A percentile compares a stretch with the other conserved stretches of the same genome.
These are phyloP conservation scores for Calephelis virginiensis DNA, from an alignment of 1,140 invertebrate species.

Conservation along the genomic window DNA sequence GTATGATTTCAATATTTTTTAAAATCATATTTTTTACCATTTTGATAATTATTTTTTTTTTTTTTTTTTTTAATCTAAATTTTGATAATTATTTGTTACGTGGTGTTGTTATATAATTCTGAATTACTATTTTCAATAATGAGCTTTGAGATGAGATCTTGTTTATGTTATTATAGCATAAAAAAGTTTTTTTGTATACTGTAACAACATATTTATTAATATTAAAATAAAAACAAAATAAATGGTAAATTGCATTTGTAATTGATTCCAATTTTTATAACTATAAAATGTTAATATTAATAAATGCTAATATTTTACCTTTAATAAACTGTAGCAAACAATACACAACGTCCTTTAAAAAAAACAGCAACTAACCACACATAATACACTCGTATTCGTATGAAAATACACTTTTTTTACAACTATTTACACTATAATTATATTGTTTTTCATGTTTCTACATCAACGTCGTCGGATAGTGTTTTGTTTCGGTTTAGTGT, in stretches of 20 bases:
- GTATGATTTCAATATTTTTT: too few relatives aligned
- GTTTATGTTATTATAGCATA: too few relatives aligned
- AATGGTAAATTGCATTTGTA: neutral
- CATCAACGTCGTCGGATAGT: constrained; percentile 20
- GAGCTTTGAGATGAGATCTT: too few relatives aligned
- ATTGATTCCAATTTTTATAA: neutral
- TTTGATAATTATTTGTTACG: too few relatives aligned
- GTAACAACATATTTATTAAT: too few relatives aligned
- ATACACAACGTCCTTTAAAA: neutral
- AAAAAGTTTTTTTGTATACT: too few relatives aligned
- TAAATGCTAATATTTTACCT: neutral
- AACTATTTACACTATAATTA: neutral
- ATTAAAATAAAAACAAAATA: too few relatives aligned
- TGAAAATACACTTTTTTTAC: neutral
- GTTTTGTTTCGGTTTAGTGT: constrained; percentile 40
- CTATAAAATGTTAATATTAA: neutral
- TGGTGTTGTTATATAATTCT: too few relatives aligned
- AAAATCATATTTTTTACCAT: too few relatives aligned
- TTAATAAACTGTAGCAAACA: neutral
- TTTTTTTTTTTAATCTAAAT: too few relatives aligned
- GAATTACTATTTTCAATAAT: too few relatives aligned
- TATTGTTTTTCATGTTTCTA: neutral
- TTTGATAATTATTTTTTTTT: too few relatives aligned
- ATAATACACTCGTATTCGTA: neutral
- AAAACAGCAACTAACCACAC: neutral